phyloP scores from a whole-genome alignment of 2,888 invertebrate genomes.

The Dermolepida albohirtum region DNA sequence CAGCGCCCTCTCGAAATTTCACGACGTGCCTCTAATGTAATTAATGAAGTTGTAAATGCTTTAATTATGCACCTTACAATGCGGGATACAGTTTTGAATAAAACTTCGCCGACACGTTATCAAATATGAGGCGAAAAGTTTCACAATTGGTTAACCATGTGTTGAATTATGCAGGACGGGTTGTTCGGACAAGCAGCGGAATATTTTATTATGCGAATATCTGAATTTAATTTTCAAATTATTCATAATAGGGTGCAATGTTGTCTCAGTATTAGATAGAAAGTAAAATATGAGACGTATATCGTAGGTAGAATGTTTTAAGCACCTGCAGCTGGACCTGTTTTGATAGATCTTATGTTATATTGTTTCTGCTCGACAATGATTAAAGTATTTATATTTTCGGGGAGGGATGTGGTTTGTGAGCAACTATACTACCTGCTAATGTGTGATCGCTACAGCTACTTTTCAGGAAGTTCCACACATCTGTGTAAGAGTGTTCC shows the following conservation, averaged over 20 bases:
- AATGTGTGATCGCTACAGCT: too few relatives aligned
- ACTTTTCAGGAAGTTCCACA: too few relatives aligned
- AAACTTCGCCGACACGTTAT: slow-evolving; percentile 9
- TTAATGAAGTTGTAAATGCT: slow-evolving; percentile 10
- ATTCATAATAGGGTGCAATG: neutral
- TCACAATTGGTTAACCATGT: slow-evolving; percentile 19
- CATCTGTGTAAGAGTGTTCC: too few relatives aligned
- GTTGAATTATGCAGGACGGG: slow-evolving; percentile 8
- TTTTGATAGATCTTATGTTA: too few relatives aligned
- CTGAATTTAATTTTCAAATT: neutral
- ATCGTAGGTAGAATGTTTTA: too few relatives aligned
- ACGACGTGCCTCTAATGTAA: slow-evolving; percentile 1
- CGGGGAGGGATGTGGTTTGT: too few relatives aligned
- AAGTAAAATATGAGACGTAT: too few relatives aligned
- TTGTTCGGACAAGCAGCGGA: slow-evolving; percentile 1
- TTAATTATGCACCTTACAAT: slow-evolving; percentile 7
- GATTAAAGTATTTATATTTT: too few relatives aligned
- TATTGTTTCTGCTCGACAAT: too few relatives aligned
- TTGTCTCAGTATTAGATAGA: too few relatives aligned
- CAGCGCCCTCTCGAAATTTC: neutral
- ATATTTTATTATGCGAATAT: slow-evolving; percentile 6
- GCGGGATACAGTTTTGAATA: slow-evolving; percentile 13
- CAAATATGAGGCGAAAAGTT: slow-evolving; percentile 1
- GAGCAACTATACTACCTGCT: too few relatives aligned
- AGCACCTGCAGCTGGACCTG: too few relatives aligned